Percentiles rank a stretch among this genome's conserved stretches.
Conservation (phyloP, 2,797 vertebrate genomes). For the Gobio occitaniae region DNA sequence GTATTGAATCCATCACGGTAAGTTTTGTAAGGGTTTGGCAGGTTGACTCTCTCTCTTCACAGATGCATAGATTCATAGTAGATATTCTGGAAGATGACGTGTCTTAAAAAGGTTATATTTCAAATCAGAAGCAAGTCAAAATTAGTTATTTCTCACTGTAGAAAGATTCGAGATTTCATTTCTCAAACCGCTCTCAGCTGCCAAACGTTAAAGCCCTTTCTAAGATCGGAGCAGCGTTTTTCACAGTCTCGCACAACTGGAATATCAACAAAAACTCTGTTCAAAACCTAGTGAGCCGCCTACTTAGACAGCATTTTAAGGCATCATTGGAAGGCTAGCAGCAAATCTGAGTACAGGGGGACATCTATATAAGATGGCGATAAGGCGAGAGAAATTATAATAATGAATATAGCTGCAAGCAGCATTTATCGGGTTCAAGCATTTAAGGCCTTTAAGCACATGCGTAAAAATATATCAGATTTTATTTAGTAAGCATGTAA, state of each 20-base stretch:
- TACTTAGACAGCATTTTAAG: not conserved
- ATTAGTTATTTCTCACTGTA: not conserved
- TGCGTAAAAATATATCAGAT: too few species aligned
- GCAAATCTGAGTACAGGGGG: not conserved
- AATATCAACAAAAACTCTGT: not conserved
- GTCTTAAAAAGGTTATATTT: not conserved
- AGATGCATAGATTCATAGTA: slow-evolving; percentile 18
- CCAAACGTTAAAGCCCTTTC: slow-evolving; percentile 11
- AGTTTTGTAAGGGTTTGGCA: not conserved
- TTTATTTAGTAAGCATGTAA: too few species aligned
- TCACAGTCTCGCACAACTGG: not conserved
- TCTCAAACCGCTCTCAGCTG: slow-evolving; percentile 19
- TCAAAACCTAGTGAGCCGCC: not conserved
- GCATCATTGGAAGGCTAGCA: not conserved
- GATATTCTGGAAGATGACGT: not conserved
- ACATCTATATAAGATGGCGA: not conserved
- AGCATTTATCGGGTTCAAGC: too few species aligned
- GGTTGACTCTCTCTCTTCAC: not conserved
- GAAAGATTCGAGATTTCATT: not conserved
- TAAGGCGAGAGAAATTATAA: not conserved
- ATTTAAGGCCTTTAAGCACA: too few species aligned
- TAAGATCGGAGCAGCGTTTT: not conserved
- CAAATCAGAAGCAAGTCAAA: not conserved
- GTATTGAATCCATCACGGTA: not conserved
- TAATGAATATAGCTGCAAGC: not conserved